Conservation (phyloP, 92 coral and sea anemone species). For the Parazoanthus atlanticus region DNA sequence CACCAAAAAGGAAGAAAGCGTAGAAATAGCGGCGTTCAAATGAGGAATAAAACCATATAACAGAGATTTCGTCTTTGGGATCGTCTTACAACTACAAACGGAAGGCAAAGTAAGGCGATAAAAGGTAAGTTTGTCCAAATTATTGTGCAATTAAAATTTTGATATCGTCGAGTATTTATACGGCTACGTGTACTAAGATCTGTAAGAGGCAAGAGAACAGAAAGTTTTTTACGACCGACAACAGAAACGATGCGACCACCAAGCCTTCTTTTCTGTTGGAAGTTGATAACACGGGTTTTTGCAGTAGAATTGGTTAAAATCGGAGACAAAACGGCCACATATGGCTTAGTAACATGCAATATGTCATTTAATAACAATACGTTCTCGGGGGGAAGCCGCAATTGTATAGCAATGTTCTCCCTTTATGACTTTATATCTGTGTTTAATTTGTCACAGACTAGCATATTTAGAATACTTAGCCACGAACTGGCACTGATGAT, state of each 20-base stretch:
- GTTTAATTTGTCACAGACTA: neutral
- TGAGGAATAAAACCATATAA: slow-evolving; percentile 17
- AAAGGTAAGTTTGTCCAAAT: slow-evolving; percentile 25
- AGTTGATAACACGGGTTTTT: neutral
- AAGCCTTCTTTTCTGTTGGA: slow-evolving; percentile 9
- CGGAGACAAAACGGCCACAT: neutral
- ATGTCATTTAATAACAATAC: neutral
- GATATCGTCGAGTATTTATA: neutral
- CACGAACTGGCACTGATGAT: neutral
- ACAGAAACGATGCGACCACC: neutral
- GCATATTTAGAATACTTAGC: neutral
- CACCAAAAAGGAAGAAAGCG: neutral
- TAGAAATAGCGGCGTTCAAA: slow-evolving; percentile 43
- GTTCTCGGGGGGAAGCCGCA: neutral
- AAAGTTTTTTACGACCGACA: neutral
- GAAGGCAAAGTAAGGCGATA: neutral
- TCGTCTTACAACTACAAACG: neutral
- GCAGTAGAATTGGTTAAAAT: neutral
- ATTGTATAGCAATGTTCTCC: neutral
- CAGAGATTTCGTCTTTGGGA: slow-evolving; percentile 2
- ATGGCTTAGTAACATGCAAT: neutral
- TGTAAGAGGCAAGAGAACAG: neutral
- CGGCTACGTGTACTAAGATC: slow-evolving; percentile 28
- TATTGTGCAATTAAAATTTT: neutral
- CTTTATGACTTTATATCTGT: too few species aligned